Percentiles rank a stretch among this genome's conserved stretches.
Evolutionary conservation across 2,888 invertebrate genomes (phyloP).

Genomic region (Blera fallax): DNA sequence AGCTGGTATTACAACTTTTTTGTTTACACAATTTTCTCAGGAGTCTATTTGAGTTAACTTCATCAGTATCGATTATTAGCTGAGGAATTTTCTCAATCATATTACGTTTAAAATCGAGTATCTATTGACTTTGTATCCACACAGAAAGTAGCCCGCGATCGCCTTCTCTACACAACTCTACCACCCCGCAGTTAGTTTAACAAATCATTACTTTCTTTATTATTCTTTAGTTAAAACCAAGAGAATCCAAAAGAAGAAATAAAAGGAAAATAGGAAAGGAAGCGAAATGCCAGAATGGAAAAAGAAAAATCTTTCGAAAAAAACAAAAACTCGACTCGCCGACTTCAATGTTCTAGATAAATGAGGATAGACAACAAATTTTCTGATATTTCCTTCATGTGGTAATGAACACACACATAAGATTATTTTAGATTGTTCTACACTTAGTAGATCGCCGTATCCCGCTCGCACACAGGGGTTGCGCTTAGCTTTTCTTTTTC

Average conservation of each 20-base stretch:
- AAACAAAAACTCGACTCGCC: slow-evolving; percentile 63
- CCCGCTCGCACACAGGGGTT: slow-evolving; percentile 34
- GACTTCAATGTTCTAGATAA: slow-evolving; percentile 72
- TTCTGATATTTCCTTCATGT: slow-evolving; percentile 62
- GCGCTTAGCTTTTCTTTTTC: slow-evolving; percentile 3
- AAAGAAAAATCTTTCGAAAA: slow-evolving; percentile 14
- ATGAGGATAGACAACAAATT: slow-evolving; percentile 64
- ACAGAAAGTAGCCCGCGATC: neutral
- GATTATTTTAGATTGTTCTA: slow-evolving; percentile 50
- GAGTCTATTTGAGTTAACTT: slow-evolving; percentile 39
- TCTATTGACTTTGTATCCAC: neutral
- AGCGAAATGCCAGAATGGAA: neutral
- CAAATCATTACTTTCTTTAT: slow-evolving; percentile 5
- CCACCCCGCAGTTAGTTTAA: neutral
- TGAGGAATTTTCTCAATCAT: slow-evolving; percentile 69
- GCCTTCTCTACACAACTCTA: slow-evolving; percentile 7
- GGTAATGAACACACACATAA: slow-evolving; percentile 57
- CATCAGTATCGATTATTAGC: slow-evolving; percentile 52
- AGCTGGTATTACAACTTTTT: slow-evolving; percentile 54
- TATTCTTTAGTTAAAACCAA: slow-evolving; percentile 15
- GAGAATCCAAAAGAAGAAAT: neutral
- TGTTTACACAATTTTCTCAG: slow-evolving; percentile 43
- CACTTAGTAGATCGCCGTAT: neutral
- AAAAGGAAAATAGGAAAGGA: slow-evolving; percentile 7
- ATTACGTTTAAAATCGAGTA: slow-evolving; percentile 39